Base-by-base conservation (phyloP, 2,797 vertebrate genomes). In the Sciurus vulgaris region DNA sequence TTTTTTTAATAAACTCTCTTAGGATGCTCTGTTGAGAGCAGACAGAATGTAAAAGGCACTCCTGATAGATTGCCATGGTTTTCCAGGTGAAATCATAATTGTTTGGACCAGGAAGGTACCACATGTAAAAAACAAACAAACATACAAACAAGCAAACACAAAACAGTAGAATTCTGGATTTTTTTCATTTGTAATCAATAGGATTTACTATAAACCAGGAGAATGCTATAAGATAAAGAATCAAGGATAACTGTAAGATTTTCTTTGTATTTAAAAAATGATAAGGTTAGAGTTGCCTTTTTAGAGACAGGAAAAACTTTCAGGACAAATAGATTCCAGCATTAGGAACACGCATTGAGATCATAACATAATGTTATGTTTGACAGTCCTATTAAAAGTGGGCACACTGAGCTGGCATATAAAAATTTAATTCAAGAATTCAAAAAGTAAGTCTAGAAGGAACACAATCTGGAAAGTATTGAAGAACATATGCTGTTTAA, bases 341-440 rank as follows among this genome's bases (percentile, higher is more conserved):
- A 22, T 35, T 4, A 92, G 86, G 26, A 67, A 44, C 12, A 56
- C 81, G 84, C 17, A 17, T 56, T 15, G 20, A 41, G n/a, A 72
- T 35, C 9, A 51, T 73, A 76, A n/a, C 1, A 33, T 67, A 26
- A 10, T 87, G 17, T 47, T 78, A 85, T 59, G 51, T 63, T 79
- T 26, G 17, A 70, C 22, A 49, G 10, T 5, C 2, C 33, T 70
- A 26, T 81, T 72, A 76, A 92, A 84, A 92, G 28, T 56, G 38
- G 7, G 3, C 7, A 38, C 65, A 54, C 7, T 61, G 35, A 70
- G 9, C 59, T 85, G 38, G 8, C 18, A 47, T 33, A 30, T 76
- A n/a, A 74, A 59, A 79, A 69, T 94, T 56, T 89, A 0, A 76
- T 51, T 93, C 35, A 59, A 59, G 9, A 82, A 72, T 90, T 93